Base-by-base conservation (phyloP, 2,797 vertebrate genomes). In the Podargus strigoides region DNA sequence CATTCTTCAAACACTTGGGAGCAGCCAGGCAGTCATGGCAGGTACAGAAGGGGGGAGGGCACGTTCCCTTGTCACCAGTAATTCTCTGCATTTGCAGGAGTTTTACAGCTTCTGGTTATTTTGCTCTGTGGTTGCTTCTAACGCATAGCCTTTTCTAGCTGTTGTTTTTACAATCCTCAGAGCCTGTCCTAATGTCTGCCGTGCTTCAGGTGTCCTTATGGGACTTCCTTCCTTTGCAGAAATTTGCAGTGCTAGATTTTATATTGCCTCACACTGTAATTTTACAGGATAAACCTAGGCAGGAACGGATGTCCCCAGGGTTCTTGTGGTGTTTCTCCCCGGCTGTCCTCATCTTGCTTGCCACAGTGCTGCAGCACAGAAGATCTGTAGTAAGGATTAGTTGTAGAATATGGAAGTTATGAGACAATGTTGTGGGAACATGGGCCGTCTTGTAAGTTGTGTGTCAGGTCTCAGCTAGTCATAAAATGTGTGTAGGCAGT, bases 11-110 rank as follows among this genome's bases (percentile, higher is more conserved):
- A 97, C 98, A n/a, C 98, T 99, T 92, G 99, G 99, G 93, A 99
- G 99, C 97, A 99, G 99, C 98, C 98, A 98, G 85, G 99, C 98
- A 87, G 99, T 99, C 97, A 99, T 99, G 99, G 98, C 99, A 96
- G 99, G 99, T 99, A 99, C 55, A 53, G 90, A 77, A 50, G 59
- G 39, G 73, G 27, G 89, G 66, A 89, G 37, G 69, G 8, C 34
- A 32, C 9, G 14, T 86, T 82, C 86, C 68, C 44, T 56, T 55
- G 46, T 37, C 82, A 47, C 60, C 56, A 56, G 30, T 74, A 74
- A 85, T 91, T 91, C 63, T 82, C 73, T 93, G 56, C 27, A 9
- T 93, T 93, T 69, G 58, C 64, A 52, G 69, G 60, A 76, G 66
- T 74, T 88, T 78, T 89, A 63, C 63, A 79, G 56, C 55, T 90